Conservation (phyloP, 2,797 vertebrate species). For the Enteromius paludinosus region DNA sequence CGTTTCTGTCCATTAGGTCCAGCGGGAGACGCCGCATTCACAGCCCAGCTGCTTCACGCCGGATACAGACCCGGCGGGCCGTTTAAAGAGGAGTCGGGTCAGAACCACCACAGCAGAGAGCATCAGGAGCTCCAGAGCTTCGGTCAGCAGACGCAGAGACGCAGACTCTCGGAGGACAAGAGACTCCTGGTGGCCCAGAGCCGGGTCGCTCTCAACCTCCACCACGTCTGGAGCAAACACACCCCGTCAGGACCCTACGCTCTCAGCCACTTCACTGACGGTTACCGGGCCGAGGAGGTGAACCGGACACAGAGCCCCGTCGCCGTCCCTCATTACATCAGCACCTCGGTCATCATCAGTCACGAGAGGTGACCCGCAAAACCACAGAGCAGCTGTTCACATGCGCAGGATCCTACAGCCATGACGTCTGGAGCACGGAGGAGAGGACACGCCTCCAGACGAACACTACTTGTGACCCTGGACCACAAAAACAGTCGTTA, state of each 20-base stretch:
- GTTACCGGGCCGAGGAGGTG: constrained; percentile 72
- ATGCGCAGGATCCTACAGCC: constrained; percentile 27
- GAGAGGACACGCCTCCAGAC: not conserved
- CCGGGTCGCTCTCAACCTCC: constrained; percentile 87
- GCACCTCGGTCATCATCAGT: constrained; percentile 91
- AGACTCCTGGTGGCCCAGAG: constrained; percentile 73
- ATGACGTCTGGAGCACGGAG: constrained; percentile 29
- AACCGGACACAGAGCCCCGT: constrained; percentile 79
- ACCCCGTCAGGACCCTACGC: constrained; percentile 73
- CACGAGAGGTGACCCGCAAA: constrained; percentile 86
- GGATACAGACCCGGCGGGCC: constrained; percentile 68
- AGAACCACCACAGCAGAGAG: constrained; percentile 38
- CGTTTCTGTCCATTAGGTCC: constrained; percentile 65
- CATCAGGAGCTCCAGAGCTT: not conserved
- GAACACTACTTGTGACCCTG: not conserved
- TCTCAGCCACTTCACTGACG: constrained; percentile 72
- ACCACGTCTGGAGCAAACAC: constrained; percentile 85
- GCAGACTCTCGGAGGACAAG: constrained; percentile 70
- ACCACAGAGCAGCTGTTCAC: not conserved
- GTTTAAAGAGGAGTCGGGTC: constrained; percentile 80
- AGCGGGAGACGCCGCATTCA: constrained; percentile 67
- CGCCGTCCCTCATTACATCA: constrained; percentile 84
- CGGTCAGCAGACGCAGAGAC: constrained; percentile 65
- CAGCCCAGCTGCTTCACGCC: constrained; percentile 66
- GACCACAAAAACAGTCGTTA: not conserved